Evolutionary conservation across 1,140 invertebrate species (phyloP), one percentile per base, ranked within the genome.

Genomic region (Caenorhabditis latens): DNA sequence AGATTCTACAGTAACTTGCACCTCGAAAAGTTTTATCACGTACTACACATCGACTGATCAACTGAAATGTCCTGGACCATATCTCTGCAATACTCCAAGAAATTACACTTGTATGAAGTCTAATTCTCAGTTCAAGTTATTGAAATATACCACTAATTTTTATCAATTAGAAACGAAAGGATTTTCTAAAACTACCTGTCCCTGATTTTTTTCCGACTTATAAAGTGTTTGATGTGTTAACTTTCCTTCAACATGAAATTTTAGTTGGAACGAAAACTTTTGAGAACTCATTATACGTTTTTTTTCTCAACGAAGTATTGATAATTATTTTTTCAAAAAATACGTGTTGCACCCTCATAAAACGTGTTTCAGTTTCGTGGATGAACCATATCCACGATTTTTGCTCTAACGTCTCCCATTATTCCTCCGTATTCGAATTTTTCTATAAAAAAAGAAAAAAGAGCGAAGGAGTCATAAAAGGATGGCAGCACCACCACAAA

Each of bases 91-190:
- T 79, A 3, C 16, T 13, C n/a, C 46, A 0, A n/a, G 13, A 21
- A 79, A 79, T 50, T 24, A 50, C 19, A 79, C 46, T 4, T 79
- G 71, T 79, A 4, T 79, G 2, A 79, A 79, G 19, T 79, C 71
- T 7, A 42, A 50, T 50, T 11, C 46, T 9, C 19, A 79, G 7
- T 79, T 79, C 9, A 50, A 79, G 13, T 24, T 79, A 4, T 11
- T 79, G 19, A 79, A 50, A 13, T 79, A 79, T n/a, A 79, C 43
- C 5, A 79, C 43, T 4, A 79, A 79, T 79, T 79, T 79, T 24
- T 79, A 79, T 79, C 71, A 79, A 13, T 11, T 79, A 7, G n/a
- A 50, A 1, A 24, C 71, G n/a, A 50, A 53, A 24, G 46, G 46
- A 4, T 79, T 79, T 24, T 46, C 11, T 2, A 79, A 50, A 24